These are phyloP conservation scores for Narcine bancroftii DNA, from an alignment of 2,113 vertebrate species.

Conservation along the genomic window DNA sequence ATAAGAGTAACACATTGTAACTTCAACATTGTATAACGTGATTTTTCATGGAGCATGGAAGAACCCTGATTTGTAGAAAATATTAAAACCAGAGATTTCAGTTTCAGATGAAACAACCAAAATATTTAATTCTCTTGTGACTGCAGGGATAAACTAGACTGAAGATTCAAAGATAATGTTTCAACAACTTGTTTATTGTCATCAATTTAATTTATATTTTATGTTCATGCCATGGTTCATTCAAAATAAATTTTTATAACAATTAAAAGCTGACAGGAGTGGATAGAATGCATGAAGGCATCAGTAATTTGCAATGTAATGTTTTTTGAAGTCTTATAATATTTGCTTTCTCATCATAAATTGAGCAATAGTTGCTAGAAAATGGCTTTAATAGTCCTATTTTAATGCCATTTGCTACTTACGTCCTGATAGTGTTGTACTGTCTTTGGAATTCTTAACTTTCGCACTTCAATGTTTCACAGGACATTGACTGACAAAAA, in stretches of 20 bases:
- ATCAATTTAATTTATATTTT: background rate
- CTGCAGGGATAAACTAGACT: background rate
- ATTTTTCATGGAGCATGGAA: background rate
- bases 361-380: background rate
- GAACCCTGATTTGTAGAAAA: background rate
- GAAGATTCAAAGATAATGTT: background rate
- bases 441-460: background rate
- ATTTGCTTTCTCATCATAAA: background rate
- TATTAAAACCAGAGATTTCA: background rate
- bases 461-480: background rate
- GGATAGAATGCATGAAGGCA: background rate
- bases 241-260: background rate
- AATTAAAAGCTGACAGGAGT: background rate
- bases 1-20: constrained; percentile 46
- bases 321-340: background rate
- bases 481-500: background rate
- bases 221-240: background rate
- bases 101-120: background rate
- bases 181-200: background rate
- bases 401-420: background rate
- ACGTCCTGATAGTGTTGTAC: background rate
- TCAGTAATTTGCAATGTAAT: background rate
- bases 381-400: background rate
- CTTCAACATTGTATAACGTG: background rate
- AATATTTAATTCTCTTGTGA: background rate